Evolutionary conservation across 2,888 invertebrate species (phyloP).

Genomic region (Sarcophaga variegata): DNA sequence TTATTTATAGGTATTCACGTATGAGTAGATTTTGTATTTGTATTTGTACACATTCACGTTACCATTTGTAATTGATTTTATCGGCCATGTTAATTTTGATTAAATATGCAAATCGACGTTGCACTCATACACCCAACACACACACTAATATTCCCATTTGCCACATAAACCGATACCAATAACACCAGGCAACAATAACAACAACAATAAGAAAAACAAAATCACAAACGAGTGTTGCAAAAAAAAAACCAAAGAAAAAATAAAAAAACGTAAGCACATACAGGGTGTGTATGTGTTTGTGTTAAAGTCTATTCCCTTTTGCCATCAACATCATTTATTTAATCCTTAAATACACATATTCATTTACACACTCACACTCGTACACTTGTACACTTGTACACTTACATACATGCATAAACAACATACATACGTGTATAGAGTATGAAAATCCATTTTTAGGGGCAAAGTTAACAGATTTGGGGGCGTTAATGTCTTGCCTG

Average conservation of each 20-base stretch:
- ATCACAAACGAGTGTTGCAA: neutral
- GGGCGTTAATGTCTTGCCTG: constrained; percentile 39
- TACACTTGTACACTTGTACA: constrained; percentile 21
- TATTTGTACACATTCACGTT: constrained; percentile 45
- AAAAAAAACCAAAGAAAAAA: no score
- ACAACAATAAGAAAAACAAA: constrained; percentile 3
- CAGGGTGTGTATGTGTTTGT: neutral
- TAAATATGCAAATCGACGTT: constrained; percentile 82
- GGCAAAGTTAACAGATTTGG: constrained; percentile 42
- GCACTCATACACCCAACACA: constrained; percentile 69
- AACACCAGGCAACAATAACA: constrained; percentile 20
- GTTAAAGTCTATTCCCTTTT: constrained; percentile 9
- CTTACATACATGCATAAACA: neutral
- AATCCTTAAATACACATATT: constrained; percentile 43
- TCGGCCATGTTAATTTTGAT: constrained; percentile 83
- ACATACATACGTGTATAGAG: neutral
- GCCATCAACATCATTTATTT: constrained; percentile 47
- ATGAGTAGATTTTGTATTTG: constrained; percentile 30
- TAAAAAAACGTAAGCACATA: neutral
- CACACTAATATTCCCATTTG: constrained; percentile 45
- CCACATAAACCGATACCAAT: constrained; percentile 42
- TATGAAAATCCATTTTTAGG: neutral
- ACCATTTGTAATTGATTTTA: constrained; percentile 81
- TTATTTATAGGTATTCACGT: neutral
- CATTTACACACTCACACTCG: constrained; percentile 2